phyloP scores from a whole-genome alignment of 2,113 vertebrate genomes.

The Tor tambroides region DNA sequence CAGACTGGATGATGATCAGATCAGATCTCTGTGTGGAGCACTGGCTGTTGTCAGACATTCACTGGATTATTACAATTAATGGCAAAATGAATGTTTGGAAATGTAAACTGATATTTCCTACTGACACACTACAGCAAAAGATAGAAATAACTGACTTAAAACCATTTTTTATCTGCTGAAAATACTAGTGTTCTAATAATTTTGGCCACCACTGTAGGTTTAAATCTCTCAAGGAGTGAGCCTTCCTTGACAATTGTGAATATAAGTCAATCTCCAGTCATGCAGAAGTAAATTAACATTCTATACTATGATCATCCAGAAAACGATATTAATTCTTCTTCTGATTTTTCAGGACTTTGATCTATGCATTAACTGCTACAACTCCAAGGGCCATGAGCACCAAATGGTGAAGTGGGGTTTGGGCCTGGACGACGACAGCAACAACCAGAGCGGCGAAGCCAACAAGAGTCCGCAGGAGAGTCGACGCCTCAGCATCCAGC shows the following conservation, averaged over 20 bases:
- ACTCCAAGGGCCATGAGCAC: constrained; percentile 93
- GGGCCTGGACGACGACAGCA: constrained; percentile 93
- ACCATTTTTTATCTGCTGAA: too few relatives aligned
- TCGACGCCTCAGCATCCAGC: constrained; percentile 93
- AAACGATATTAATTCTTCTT: not conserved
- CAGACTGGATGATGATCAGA: too few relatives aligned
- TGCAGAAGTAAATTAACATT: not conserved
- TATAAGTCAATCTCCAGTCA: not conserved
- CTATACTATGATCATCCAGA: not conserved
- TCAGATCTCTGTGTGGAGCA: too few relatives aligned
- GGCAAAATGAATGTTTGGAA: too few relatives aligned
- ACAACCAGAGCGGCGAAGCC: constrained; percentile 89
- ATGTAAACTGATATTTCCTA: too few relatives aligned
- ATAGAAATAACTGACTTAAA: too few relatives aligned
- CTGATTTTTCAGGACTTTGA: constrained; percentile 87
- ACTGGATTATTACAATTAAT: too few relatives aligned
- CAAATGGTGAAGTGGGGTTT: constrained; percentile 99
- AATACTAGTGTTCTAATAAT: too few relatives aligned
- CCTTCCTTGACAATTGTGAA: not conserved
- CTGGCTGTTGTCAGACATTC: too few relatives aligned
- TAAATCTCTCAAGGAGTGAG: not conserved
- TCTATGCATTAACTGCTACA: constrained; percentile 98
- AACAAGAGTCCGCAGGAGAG: constrained; percentile 98
- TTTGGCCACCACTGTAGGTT: too few relatives aligned
- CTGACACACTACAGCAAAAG: too few relatives aligned